phyloP scores from a whole-genome alignment of 2,797 vertebrate species.

The Gouania willdenowi region DNA sequence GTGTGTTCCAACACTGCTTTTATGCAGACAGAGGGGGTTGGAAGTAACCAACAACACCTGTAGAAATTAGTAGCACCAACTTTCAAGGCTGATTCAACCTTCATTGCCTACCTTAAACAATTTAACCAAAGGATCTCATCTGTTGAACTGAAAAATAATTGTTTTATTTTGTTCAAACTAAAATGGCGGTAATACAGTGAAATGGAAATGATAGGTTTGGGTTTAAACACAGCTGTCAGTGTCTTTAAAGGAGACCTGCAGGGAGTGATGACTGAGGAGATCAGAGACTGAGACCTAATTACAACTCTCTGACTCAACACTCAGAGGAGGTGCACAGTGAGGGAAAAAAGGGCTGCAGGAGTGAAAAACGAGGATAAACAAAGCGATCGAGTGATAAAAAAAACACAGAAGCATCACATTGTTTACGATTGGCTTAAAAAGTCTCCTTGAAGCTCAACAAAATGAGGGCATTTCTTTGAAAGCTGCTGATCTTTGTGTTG shows the following conservation, averaged over 20 bases:
- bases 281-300: conserved; percentile 55
- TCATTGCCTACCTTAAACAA: no score
- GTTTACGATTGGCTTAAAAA: conserved; percentile 57
- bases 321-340: conserved; percentile 10
- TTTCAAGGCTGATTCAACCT: no score
- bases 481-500: conserved; percentile 29
- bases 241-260: conserved; percentile 40
- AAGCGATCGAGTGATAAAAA: background rate
- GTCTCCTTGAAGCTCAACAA: conserved; percentile 47
- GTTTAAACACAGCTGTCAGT: conserved; percentile 48
- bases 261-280: conserved; percentile 46
- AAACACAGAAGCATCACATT: conserved; percentile 46
- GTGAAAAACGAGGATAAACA: background rate
- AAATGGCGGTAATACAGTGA: no score
- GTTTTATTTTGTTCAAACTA: no score
- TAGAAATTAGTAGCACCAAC: no score
- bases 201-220: conserved; percentile 12
- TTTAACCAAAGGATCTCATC: no score
- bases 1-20: no score
- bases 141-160: no score
- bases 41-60: no score
- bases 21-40: no score
- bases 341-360: conserved; percentile 4
- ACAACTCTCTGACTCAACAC: conserved; percentile 48
- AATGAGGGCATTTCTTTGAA: conserved; percentile 51